Conservation (phyloP, 2,888 invertebrate species). For the Platycnemis pennipes region DNA sequence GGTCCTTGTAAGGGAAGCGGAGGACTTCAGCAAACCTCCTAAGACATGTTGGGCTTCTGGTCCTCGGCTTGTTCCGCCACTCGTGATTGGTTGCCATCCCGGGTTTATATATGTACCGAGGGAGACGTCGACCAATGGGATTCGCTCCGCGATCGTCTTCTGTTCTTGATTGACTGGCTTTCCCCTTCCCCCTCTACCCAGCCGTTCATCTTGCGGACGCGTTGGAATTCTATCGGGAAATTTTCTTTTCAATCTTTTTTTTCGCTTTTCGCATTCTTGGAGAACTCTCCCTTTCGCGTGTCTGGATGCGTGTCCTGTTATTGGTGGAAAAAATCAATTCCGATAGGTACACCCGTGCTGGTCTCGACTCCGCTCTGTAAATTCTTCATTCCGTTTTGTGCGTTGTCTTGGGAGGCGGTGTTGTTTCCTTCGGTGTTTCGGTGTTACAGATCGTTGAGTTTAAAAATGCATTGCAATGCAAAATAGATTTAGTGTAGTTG, state of each 20-base stretch:
- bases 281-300: constrained; percentile 10
- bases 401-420: no score
- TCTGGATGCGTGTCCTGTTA: constrained; percentile 15
- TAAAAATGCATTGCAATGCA: not conserved
- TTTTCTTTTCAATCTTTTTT: not conserved
- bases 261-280: not conserved
- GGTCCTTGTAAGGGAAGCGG: constrained; percentile 24
- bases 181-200: not conserved
- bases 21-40: not conserved
- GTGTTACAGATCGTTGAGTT: not conserved
- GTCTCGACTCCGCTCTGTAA: not conserved
- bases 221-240: constrained; percentile 19
- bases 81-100: not conserved
- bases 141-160: not conserved
- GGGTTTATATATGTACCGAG: not conserved
- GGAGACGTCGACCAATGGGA: not conserved
- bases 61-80: not conserved
- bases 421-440: not conserved
- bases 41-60: not conserved
- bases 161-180: constrained; percentile 47
- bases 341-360: not conserved
- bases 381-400: not conserved
- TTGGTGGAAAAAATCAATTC: constrained; percentile 21
- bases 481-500: no score
- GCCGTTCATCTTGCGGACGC: not conserved